Percentiles rank a stretch among this genome's conserved stretches.
These are phyloP conservation scores for Myiotriccus ornatus DNA, from an alignment of 2,797 vertebrate species.

Conservation along the genomic window DNA sequence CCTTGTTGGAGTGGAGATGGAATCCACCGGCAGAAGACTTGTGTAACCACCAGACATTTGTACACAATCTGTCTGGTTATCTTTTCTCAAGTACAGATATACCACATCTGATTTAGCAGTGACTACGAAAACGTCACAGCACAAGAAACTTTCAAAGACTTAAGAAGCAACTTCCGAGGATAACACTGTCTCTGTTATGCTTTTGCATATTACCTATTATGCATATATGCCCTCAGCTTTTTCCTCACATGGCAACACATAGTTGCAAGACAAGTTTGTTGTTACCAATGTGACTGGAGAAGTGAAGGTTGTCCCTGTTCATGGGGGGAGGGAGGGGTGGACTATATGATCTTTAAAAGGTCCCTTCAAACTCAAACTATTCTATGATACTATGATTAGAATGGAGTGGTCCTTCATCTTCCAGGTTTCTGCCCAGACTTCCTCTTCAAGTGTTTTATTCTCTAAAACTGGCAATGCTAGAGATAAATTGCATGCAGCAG, in stretches of 20 bases:
- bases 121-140: background rate
- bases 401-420: background rate
- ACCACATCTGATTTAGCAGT: background rate
- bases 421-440: background rate
- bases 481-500: background rate
- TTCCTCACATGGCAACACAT: background rate
- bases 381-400: background rate
- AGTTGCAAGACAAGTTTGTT: background rate
- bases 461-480: background rate
- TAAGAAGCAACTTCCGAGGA: background rate
- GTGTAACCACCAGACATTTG: background rate
- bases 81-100: background rate
- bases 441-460: background rate
- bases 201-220: background rate
- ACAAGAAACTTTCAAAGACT: background rate
- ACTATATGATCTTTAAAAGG: background rate
- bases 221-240: background rate
- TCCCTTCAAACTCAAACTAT: background rate
- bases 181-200: background rate
- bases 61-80: background rate
- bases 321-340: background rate
- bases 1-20: background rate
- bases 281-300: accelerated
- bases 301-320: background rate
- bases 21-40: background rate